A percentile compares a stretch with the other conserved stretches of the same genome.
phyloP scores from a whole-genome alignment of 2,113 vertebrate species.

The Chascanopsetta lugubris region DNA sequence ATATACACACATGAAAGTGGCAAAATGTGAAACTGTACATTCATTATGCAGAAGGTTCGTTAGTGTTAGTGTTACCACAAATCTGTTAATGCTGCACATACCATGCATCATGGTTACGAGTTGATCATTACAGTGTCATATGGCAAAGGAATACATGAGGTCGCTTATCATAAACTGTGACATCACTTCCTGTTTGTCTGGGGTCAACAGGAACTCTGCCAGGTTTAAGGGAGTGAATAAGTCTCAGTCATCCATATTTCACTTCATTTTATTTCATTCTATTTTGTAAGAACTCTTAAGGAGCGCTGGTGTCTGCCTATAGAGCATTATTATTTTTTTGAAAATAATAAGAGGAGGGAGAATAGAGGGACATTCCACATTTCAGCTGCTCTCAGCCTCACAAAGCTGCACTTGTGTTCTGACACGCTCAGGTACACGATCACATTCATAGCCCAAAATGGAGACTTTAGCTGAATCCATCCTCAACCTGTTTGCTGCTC shows the following conservation, averaged over 20 bases:
- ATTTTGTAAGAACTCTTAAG: too few relatives aligned
- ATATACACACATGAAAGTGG: background rate
- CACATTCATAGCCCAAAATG: slow-evolving; percentile 13
- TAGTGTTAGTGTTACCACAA: too few relatives aligned
- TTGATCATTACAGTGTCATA: too few relatives aligned
- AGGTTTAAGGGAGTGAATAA: background rate
- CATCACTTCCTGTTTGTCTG: background rate
- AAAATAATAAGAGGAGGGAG: background rate
- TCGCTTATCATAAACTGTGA: background rate
- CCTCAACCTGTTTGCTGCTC: slow-evolving; percentile 25
- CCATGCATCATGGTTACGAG: too few relatives aligned
- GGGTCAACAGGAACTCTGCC: background rate
- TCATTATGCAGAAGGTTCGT: too few relatives aligned
- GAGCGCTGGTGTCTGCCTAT: too few relatives aligned
- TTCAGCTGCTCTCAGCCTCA: background rate
- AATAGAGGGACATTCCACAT: background rate
- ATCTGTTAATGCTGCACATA: too few relatives aligned
- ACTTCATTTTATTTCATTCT: too few relatives aligned
- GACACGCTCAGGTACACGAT: slow-evolving; percentile 1
- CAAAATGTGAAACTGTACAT: too few relatives aligned
- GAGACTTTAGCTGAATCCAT: slow-evolving; percentile 5
- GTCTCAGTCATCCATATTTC: too few relatives aligned
- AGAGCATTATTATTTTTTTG: background rate
- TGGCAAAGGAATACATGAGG: background rate
- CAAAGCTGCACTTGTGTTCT: background rate